Evolutionary conservation across 2,888 invertebrate genomes (phyloP).

Genomic region (Junonia oenone): DNA sequence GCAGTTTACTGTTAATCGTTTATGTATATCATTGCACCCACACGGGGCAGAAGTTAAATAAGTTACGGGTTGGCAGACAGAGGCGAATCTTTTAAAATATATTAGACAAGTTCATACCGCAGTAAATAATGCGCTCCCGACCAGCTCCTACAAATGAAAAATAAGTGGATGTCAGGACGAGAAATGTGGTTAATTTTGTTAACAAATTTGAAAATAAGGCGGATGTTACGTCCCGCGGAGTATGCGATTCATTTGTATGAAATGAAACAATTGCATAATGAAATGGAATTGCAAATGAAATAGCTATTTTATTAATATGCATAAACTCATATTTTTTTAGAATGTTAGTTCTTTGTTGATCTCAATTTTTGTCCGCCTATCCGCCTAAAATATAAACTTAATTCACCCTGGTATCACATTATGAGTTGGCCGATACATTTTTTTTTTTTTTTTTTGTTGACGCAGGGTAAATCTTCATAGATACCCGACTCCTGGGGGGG

Average conservation of each 20-base stretch:
- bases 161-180: slow-evolving; percentile 4
- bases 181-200: background rate
- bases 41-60: slow-evolving; percentile 1
- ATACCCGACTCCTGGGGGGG: no score
- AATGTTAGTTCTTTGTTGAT: no score
- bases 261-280: background rate
- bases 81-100: slow-evolving; percentile 16
- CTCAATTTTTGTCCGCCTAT: no score
- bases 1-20: background rate
- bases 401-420: no score
- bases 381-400: no score
- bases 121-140: slow-evolving; percentile 6
- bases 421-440: no score
- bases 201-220: slow-evolving; percentile 1
- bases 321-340: no score
- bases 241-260: background rate
- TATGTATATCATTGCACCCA: slow-evolving; percentile 1
- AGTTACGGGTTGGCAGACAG: slow-evolving; percentile 12
- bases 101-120: slow-evolving; percentile 17
- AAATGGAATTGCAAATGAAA: background rate
- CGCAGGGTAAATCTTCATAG: no score
- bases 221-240: background rate
- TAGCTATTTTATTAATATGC: no score
- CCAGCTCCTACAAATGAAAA: slow-evolving; percentile 11
- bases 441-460: no score